Conservation (phyloP, 2,797 vertebrate genomes). For the Siniperca scherzeri region DNA sequence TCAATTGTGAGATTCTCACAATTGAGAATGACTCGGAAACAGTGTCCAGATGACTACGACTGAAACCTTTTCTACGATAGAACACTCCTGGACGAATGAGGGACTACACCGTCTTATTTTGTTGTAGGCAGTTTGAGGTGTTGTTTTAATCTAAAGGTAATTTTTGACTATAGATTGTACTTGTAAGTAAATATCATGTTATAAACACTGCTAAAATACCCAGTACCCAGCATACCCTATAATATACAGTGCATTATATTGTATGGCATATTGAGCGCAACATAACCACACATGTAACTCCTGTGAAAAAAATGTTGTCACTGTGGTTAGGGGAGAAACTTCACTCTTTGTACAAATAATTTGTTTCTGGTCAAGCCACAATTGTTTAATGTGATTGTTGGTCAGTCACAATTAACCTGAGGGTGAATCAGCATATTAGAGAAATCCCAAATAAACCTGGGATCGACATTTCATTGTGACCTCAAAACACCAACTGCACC, state of each 20-base stretch:
- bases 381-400: conserved; percentile 3
- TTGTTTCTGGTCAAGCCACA: not conserved
- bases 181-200: not conserved
- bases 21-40: too few relatives aligned
- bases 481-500: conserved; percentile 2
- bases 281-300: not conserved
- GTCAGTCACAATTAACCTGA: conserved; percentile 7
- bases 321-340: not conserved
- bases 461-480: conserved; percentile 9
- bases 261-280: not conserved
- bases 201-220: not conserved
- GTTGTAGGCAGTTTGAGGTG: not conserved
- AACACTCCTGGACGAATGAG: too few relatives aligned
- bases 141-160: not conserved
- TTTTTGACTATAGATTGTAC: not conserved
- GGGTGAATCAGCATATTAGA: conserved; percentile 11
- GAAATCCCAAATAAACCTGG: conserved; percentile 8
- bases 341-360: not conserved
- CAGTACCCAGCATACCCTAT: not conserved
- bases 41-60: too few relatives aligned
- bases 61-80: too few relatives aligned
- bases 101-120: too few relatives aligned
- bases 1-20: too few relatives aligned
- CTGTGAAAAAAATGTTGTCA: not conserved
- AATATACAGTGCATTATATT: not conserved